A percentile compares a stretch with the other conserved stretches of the same genome.
Conservation (phyloP, 2,113 vertebrate species). For the Phrynosoma blainvillii region DNA sequence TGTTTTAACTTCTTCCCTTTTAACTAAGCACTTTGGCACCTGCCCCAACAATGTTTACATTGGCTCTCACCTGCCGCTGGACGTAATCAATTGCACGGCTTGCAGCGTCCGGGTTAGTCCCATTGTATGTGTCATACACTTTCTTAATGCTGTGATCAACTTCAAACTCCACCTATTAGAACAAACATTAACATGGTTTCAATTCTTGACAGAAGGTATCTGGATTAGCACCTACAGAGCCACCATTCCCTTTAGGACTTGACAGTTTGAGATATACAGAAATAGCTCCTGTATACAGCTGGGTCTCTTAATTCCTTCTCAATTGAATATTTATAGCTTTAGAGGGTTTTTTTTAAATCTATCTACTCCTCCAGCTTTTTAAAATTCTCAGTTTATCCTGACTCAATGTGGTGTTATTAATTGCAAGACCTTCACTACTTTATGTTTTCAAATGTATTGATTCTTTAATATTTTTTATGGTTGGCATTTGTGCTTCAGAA, state of each 20-base stretch:
- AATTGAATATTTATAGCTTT: background rate
- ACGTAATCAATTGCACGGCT: constrained; percentile 98
- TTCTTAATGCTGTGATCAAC: constrained; percentile 93
- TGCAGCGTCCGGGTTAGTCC: constrained; percentile 91
- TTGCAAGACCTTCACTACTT: background rate
- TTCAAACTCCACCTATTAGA: constrained; percentile 90
- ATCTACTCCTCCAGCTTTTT: background rate
- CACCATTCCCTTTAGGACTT: background rate
- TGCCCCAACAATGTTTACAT: background rate
- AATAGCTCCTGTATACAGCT: background rate
- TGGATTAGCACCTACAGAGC: too few species aligned
- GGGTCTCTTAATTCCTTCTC: background rate
- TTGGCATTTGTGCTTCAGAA: background rate
- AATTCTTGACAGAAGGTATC: background rate
- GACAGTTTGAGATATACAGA: background rate
- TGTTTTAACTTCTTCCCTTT: background rate
- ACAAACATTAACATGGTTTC: constrained; percentile 32
- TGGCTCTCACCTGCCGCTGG: constrained; percentile 90
- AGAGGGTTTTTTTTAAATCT: background rate
- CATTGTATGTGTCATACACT: constrained; percentile 94
- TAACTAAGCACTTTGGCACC: background rate
- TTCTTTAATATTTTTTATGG: background rate
- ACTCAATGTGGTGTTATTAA: background rate
- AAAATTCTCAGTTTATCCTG: background rate
- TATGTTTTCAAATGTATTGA: too few species aligned